Evolutionary conservation across 30 jellyfish, hydroid and myxozoan species (phyloP), one percentile per base, ranked within the genome.

Genomic region (Aurelia aurita complex sp. Pacific): DNA sequence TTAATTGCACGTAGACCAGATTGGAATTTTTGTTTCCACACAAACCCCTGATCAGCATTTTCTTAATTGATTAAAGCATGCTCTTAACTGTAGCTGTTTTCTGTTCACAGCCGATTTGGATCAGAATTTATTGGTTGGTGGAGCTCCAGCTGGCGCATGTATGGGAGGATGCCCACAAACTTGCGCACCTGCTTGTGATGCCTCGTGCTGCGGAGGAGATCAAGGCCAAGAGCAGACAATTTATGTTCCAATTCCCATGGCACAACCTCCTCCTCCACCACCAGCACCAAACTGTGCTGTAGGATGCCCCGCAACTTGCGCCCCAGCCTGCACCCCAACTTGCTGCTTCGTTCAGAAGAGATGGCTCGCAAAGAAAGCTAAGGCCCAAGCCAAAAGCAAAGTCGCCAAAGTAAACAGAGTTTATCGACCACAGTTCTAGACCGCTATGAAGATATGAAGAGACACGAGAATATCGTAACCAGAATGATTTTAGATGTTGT

Each of bases 311-410:
- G 83, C 88, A 33, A 81, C 98, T 5, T 92, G 98, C 75, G 97
- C 98, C 61, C 98, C 98, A 10, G 92, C 98, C 51, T 92, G 98
- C 83, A 88, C 97, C 1, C 98, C 98, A 65, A 80, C 97, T 29
- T 92, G 98, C 73, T 92, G 98, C 72, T 92, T 92, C 76, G 97
- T 91, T 40, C 97, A 91, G 76, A 91, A 91, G 73, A 79, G 97
- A 91, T 91, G 96, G 96, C 77, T 91, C 43, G 97, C 83, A 12
- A 91, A 79, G 69, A 91, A 84, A 69, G 89, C 88, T 53, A 77
- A 59, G 80, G 89, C 95, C 57, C 91, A 70, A 57, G 69, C 74
- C 64, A 52, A 43, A 52, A 67, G 70, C 81, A 64, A 66, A 38
- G 43, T 69, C 82, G 10, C 72, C 7, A 34, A 54, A 46, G 40